Conservation (phyloP, 2,113 vertebrate species). For the Rynchops niger region DNA sequence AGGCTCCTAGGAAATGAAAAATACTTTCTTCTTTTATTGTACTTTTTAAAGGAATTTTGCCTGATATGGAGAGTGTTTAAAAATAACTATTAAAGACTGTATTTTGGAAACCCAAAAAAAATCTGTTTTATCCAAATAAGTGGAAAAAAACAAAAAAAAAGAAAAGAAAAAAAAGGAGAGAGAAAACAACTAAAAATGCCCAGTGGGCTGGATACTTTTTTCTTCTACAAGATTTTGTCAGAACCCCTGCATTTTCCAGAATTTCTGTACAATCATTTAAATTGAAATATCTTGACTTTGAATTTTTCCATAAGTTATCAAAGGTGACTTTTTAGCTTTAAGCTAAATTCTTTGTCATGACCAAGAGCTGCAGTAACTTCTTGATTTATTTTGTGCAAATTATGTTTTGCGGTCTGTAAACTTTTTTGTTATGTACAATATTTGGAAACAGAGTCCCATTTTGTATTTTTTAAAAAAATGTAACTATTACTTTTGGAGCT, state of each 20-base stretch:
- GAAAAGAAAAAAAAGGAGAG: too few species aligned
- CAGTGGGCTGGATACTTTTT: not conserved
- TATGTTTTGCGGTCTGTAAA: not conserved
- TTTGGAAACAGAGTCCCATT: not conserved
- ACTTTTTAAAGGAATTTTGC: slow-evolving; percentile 8
- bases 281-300: not conserved
- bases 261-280: not conserved
- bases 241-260: not conserved
- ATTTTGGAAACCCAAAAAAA: slow-evolving; percentile 1
- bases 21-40: slow-evolving; percentile 6
- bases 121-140: not conserved
- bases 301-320: not conserved
- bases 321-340: not conserved
- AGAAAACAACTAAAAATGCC: not conserved
- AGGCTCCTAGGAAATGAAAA: slow-evolving; percentile 35
- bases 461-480: not conserved
- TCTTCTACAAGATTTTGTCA: not conserved
- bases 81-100: not conserved
- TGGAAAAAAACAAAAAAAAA: not conserved
- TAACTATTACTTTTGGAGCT: not conserved
- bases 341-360: not conserved
- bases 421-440: not conserved
- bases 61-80: not conserved
- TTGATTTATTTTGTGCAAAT: not conserved
- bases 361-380: not conserved